These are phyloP conservation scores for Stichodactyla helianthus DNA, from an alignment of 64 coral and sea anemone species.

Conservation along the genomic window DNA sequence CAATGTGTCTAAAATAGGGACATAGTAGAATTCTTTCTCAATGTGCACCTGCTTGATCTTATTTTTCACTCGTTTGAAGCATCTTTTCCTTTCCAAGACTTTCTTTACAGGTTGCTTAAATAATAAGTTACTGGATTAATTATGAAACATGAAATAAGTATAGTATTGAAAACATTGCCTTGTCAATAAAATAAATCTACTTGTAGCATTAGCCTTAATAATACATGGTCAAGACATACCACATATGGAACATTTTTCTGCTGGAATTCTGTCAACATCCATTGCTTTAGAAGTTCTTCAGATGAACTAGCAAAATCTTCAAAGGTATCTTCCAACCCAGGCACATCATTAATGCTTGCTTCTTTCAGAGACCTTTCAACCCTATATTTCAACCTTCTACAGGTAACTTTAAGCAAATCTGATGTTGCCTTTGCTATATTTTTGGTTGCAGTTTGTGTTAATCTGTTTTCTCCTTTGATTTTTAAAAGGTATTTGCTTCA, in stretches of 20 bases:
- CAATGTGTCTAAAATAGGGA: background rate
- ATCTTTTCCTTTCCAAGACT: constrained; percentile 13
- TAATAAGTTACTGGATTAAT: too few species aligned
- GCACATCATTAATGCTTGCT: background rate
- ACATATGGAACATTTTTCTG: too few species aligned
- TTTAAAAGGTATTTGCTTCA: background rate
- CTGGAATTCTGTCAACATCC: too few species aligned
- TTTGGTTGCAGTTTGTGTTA: background rate
- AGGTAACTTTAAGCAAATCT: background rate
- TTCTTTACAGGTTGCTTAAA: constrained; percentile 33
- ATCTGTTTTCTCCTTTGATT: background rate
- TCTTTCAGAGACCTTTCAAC: background rate
- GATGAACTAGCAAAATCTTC: background rate
- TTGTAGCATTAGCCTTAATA: too few species aligned
- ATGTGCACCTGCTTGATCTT: background rate
- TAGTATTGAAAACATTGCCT: too few species aligned
- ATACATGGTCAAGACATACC: too few species aligned
- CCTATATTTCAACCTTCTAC: background rate
- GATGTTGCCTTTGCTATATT: background rate
- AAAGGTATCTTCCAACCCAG: background rate
- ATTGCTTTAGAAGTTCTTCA: background rate
- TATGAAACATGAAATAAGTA: too few species aligned
- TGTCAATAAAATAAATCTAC: too few species aligned
- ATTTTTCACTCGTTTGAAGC: background rate
- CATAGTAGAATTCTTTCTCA: background rate